Evolutionary conservation across 2,888 invertebrate genomes (phyloP), one percentile per base, ranked within the genome.

Genomic region (Linhomoeus sp.): DNA sequence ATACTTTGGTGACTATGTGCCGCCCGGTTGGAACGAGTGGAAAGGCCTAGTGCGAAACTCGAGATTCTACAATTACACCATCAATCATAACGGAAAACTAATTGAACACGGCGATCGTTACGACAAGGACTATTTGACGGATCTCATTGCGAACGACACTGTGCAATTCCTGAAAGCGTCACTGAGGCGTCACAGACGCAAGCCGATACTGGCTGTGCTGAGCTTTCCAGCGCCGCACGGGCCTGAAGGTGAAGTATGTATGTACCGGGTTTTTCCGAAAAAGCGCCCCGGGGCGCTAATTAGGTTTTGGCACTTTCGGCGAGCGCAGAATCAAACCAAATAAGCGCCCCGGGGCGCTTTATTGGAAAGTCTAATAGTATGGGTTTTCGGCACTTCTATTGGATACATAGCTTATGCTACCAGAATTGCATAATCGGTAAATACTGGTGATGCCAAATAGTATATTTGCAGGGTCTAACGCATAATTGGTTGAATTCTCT

Each of bases 201-300:
- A 53, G 66, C 92, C 92, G 3, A 80, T 92, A 47, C 77, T 92
- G 72, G 74, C 90, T 62, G 86, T 92, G 47, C 79, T 90, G 72
- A 88, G 88, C 54, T 90, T 88, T 66, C 92, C 94, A 5, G 85
- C 92, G 1, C 92, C 92, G 0, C 94, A 94, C 62, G 94, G 94
- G 0, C 92, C 92, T 0, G 92, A 94, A 70, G 29, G 29, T 29
- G n/a, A n/a, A n/a, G n/a, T n/a, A n/a, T n/a, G n/a, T n/a, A n/a
- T n/a, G n/a, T n/a, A n/a, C n/a, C n/a, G n/a, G n/a, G n/a, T n/a
- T n/a, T n/a, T n/a, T n/a, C n/a, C n/a, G n/a, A n/a, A n/a, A n/a
- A n/a, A n/a, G n/a, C n/a, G n/a, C n/a, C n/a, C n/a, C n/a, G n/a
- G n/a, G n/a, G n/a, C n/a, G n/a, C n/a, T n/a, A n/a, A n/a, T n/a